Evolutionary conservation across 1,140 invertebrate species (phyloP), one percentile per base, ranked within the genome.

Genomic region (Drosophila equinoxialis): DNA sequence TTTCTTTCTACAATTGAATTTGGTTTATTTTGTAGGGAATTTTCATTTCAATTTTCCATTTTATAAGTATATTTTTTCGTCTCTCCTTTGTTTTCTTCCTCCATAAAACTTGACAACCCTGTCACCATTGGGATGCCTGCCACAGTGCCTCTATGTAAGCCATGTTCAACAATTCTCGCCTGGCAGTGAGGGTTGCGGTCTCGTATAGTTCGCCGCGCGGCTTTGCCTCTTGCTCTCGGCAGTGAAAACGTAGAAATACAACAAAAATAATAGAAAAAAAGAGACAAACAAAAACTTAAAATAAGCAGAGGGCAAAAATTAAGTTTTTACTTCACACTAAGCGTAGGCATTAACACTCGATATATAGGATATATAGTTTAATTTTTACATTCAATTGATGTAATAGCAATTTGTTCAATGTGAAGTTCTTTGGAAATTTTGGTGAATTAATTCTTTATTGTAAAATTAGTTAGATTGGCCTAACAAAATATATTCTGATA

Each of bases 161-260:
- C 55, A 3, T 37, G 30, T 48, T 33, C 51, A 54, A 59, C 65
- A 69, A 23, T 45, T 39, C 23, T 60, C 17, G 30, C 17, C 39
- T 45, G 70, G 78, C 79, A 89, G 79, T 86, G 83, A 87, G 83
- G 83, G 83, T 86, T 86, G 83, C 83, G 75, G 75, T 79, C 75
- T 87, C 76, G 68, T 79, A 71, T 65, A 79, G 84, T 81, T 68
- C 84, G 80, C 80, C 71, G 84, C 74, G 84, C 68, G 71, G 68
- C 74, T 80, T 68, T 71, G 66, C 55, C 70, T 69, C 17, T 60
- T 65, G 64, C 48, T 60, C 33, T 57, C 37, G 11, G 60, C 41
- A 74, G 41, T 37, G 13, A 17, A 45, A 54, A 51, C 59, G 54
- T 65, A 65, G 11, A 37, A 62, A 57, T 55, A 30, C 30, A 26